phyloP scores from a whole-genome alignment of 2,888 invertebrate species.

The Caradrina kadenii region DNA sequence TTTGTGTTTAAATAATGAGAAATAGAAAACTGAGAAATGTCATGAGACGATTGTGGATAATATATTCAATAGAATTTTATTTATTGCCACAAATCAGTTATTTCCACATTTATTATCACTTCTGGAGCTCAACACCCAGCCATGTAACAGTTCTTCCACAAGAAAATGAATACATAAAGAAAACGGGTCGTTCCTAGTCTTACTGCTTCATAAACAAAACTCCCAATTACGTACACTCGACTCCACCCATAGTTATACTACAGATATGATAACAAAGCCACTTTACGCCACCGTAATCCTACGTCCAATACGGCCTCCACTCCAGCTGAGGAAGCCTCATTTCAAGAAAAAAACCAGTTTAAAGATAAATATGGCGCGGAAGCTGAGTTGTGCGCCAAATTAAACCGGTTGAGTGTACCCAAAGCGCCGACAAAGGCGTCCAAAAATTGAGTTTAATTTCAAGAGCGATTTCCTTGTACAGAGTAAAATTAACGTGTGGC shows the following conservation, averaged over 20 bases:
- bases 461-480: conserved; percentile 80
- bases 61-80: no score
- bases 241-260: conserved; percentile 49
- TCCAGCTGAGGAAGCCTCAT: conserved; percentile 46
- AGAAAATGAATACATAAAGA: not conserved
- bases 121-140: not conserved
- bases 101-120: not conserved
- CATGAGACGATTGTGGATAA: no score
- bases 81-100: not conserved
- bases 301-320: conserved; percentile 55
- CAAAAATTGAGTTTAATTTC: conserved; percentile 82
- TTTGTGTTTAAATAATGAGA: not conserved
- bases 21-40: not conserved
- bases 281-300: conserved; percentile 66
- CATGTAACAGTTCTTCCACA: not conserved
- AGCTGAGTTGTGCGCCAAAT: conserved; percentile 75
- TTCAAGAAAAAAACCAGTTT: conserved; percentile 68
- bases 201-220: conserved; percentile 23
- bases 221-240: conserved; percentile 32
- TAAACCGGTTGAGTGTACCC: conserved; percentile 69
- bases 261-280: conserved; percentile 57
- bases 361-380: conserved; percentile 74
- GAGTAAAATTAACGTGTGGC: conserved; percentile 80
- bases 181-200: not conserved
- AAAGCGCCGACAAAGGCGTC: conserved; percentile 65